phyloP scores from a whole-genome alignment of 2,797 vertebrate genomes.

The Euthynnus affinis region DNA sequence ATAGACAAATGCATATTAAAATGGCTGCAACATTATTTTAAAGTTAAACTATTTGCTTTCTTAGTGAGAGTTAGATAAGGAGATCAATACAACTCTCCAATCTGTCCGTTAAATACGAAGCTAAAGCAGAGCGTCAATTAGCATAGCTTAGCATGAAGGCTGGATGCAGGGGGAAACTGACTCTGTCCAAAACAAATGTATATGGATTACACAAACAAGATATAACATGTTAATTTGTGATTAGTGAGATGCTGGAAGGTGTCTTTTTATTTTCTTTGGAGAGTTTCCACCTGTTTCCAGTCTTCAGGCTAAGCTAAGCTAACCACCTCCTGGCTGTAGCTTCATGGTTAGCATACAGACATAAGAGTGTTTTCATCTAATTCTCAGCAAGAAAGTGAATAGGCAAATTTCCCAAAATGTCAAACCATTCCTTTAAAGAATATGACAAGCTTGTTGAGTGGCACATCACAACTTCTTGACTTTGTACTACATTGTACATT shows the following conservation, averaged over 20 bases:
- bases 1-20: slow-evolving; percentile 25
- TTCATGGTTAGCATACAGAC: no score
- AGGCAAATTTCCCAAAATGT: background rate
- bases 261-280: background rate
- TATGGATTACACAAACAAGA: background rate
- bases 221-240: background rate
- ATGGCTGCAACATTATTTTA: background rate
- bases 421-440: background rate
- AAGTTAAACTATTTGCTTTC: background rate
- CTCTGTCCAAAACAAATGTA: no score
- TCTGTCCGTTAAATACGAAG: background rate
- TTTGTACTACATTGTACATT: no score
- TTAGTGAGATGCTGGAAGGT: background rate
- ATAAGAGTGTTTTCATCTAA: no score
- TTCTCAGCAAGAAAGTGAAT: no score
- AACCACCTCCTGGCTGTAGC: no score
- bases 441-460: no score
- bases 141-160: slow-evolving; percentile 3
- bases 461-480: no score
- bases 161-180: background rate
- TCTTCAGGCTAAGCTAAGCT: background rate
- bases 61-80: background rate
- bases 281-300: background rate
- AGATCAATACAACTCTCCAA: background rate
- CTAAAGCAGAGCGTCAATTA: background rate